Base-by-base conservation (phyloP, 2,797 vertebrate species). In the Yasuhikotakia modesta region DNA sequence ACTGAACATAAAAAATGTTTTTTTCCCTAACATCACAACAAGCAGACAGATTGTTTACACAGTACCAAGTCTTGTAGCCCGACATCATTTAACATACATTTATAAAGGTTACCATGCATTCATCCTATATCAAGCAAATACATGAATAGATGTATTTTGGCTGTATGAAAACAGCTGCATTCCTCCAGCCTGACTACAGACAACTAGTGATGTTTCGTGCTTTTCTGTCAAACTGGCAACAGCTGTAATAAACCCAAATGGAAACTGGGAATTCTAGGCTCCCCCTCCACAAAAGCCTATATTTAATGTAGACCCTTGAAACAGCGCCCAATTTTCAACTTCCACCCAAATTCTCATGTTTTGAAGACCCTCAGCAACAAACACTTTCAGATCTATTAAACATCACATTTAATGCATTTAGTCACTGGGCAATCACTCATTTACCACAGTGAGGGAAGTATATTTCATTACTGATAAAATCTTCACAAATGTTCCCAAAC, bases 221-320 rank as follows among this genome's bases (percentile, higher is more conserved):
- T n/a, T n/a, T 79, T 39, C 17, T 50, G 60, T 64, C 79, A 76
- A 76, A 64, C 45, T 55, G 35, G 67, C 65, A 79, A 14, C 61
- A 73, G 64, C 53, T 55, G 22, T 53, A 46, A 32, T 73, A 61
- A 68, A 67, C 17, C 32, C 24, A 60, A 65, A 30, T 71, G 84
- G 84, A 85, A 81, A 83, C n/a, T 64, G 24, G n/a, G n/a, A n/a
- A n/a, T n/a, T n/a, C n/a, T n/a, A n/a, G n/a, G n/a, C n/a, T n/a
- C n/a, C 10, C 63, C 10, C 39, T 82, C 80, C 80, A 79, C 64
- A 1, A 24, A 63, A 19, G 77, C 81, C 82, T 67, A 74, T 65
- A 78, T n/a, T 78, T 52, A 32, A 48, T 35, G 0, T 43, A 43
- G 4, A 43, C 8, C 39, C 39, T 11, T 69, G 39, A 5, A 30